Conservation (phyloP, 2,113 vertebrate species). For the Oncorhynchus kisutch region DNA sequence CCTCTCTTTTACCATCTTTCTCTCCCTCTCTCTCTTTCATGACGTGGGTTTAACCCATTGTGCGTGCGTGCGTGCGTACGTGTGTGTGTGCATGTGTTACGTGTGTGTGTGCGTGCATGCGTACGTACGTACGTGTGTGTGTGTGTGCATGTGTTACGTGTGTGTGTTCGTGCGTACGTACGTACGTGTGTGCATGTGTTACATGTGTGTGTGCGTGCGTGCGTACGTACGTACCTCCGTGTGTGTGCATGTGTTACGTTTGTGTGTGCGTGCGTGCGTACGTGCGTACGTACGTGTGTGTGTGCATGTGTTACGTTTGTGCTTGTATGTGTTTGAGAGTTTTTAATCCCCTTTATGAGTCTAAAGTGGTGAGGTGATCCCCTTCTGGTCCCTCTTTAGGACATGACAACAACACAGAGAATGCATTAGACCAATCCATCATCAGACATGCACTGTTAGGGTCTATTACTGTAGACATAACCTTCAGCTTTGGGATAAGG, state of each 20-base stretch:
- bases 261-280: neutral
- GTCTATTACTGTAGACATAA: constrained; percentile 22
- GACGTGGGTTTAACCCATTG: neutral
- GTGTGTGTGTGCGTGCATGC: neutral
- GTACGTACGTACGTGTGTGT: no score
- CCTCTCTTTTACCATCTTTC: constrained; percentile 8
- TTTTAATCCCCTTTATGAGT: constrained; percentile 37
- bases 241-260: no score
- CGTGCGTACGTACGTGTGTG: neutral
- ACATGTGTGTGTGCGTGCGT: neutral
- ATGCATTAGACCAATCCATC: constrained; percentile 43
- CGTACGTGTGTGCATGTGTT: neutral
- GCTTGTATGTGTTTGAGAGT: constrained; percentile 1
- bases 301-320: neutral
- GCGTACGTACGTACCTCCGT: no score
- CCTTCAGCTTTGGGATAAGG: constrained; percentile 32
- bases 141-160: no score
- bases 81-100: no score
- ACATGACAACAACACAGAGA: constrained; percentile 24
- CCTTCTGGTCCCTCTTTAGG: constrained; percentile 17
- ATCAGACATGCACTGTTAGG: constrained; percentile 12
- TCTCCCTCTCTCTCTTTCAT: neutral
- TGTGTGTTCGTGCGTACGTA: neutral
- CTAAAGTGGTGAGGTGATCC: constrained; percentile 2
- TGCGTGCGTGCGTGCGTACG: neutral